phyloP scores from a whole-genome alignment of 2,888 invertebrate species.

The Lasioglossum leucozonium region DNA sequence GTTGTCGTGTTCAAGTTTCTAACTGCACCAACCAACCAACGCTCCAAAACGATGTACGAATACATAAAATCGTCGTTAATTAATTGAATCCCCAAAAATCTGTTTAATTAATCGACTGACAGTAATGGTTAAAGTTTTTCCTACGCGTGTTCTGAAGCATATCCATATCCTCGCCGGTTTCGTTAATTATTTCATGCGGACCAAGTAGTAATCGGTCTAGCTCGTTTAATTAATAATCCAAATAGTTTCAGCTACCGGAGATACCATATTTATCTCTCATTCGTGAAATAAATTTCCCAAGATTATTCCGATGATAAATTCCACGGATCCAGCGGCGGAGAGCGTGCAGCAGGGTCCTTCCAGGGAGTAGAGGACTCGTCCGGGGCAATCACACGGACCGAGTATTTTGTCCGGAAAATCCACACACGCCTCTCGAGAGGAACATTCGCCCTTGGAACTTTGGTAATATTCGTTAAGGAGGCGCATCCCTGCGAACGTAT shows the following conservation, averaged over 20 bases:
- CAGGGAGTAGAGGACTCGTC: conserved; percentile 23
- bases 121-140: background rate
- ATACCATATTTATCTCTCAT: background rate
- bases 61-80: background rate
- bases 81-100: background rate
- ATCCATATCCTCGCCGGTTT: background rate
- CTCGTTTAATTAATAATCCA: background rate
- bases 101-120: background rate
- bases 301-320: conserved; percentile 15
- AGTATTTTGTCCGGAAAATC: conserved; percentile 34
- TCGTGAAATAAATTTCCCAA: conserved; percentile 4
- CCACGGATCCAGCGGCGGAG: background rate
- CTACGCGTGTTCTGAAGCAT: background rate
- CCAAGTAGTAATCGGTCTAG: background rate
- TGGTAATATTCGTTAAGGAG: conserved; percentile 72
- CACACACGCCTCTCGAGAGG: conserved; percentile 18
- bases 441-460: conserved; percentile 63
- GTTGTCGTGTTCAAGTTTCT: background rate
- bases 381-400: conserved; percentile 35
- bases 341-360: background rate
- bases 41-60: background rate
- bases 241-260: background rate
- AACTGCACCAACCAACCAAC: fast-evolving
- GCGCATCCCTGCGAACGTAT: conserved; percentile 60
- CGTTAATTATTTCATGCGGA: background rate